phyloP scores from a whole-genome alignment of 2,113 vertebrate species.

The Prionailurus bengalensis region DNA sequence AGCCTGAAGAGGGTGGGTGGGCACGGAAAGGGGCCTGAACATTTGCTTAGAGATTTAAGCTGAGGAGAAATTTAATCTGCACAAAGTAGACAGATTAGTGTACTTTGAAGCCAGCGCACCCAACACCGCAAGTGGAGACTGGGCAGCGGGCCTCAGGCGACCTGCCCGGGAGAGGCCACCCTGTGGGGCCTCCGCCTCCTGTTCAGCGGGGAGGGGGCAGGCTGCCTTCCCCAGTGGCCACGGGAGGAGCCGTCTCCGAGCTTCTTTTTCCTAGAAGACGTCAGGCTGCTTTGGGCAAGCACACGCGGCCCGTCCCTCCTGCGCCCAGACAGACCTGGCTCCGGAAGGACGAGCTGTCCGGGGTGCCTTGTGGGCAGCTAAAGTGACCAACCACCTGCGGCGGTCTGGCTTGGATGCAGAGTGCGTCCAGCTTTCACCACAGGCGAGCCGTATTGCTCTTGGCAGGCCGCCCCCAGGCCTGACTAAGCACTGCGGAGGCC shows the following conservation, averaged over 20 bases:
- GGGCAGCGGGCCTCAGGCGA: not conserved
- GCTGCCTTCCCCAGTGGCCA: not conserved
- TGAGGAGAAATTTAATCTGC: not conserved
- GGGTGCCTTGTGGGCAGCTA: not conserved
- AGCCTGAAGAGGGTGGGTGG: not conserved
- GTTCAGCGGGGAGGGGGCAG: not conserved
- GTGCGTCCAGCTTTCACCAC: not conserved
- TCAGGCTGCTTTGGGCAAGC: not conserved
- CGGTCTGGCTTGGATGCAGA: not conserved
- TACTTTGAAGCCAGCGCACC: not conserved
- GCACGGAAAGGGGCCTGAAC: not conserved
- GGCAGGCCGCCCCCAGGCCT: constrained; percentile 41
- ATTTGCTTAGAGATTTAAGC: not conserved
- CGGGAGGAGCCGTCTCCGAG: not conserved
- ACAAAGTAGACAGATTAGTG: not conserved
- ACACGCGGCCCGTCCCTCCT: not conserved
- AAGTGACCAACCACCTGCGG: not conserved
- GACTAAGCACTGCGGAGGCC: constrained; percentile 6
- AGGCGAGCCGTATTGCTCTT: not conserved
- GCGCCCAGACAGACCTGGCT: not conserved
- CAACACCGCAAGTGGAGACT: not conserved
- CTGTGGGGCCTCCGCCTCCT: not conserved
- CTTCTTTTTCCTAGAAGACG: not conserved
- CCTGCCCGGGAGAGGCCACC: not conserved
- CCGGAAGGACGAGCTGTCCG: not conserved